phyloP scores from a whole-genome alignment of 2,888 invertebrate genomes.

The Chrysolina haemoptera region DNA sequence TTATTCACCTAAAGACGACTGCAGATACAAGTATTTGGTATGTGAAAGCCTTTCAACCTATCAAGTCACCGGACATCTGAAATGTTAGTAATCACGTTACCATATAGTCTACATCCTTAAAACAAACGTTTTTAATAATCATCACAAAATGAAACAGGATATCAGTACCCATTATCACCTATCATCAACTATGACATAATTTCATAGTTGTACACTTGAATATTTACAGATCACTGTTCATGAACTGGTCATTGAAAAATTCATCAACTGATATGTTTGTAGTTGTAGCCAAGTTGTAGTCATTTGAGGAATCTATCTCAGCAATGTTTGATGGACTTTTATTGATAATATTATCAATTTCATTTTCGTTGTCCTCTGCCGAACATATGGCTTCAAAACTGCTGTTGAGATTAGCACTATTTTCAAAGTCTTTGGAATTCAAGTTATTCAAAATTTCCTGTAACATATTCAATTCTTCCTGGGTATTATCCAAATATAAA shows the following conservation, averaged over 20 bases:
- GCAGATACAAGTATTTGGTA: too few relatives aligned
- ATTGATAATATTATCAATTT: not conserved
- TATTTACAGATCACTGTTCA: not conserved
- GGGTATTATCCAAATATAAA: constrained; percentile 50
- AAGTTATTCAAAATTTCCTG: constrained; percentile 54
- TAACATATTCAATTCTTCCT: constrained; percentile 51
- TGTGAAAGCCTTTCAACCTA: too few relatives aligned
- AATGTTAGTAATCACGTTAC: too few relatives aligned
- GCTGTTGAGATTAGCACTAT: not conserved
- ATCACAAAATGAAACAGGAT: too few relatives aligned
- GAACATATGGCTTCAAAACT: not conserved
- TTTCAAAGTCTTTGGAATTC: constrained; percentile 45
- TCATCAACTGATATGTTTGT: constrained; percentile 32
- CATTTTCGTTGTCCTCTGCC: constrained; percentile 1
- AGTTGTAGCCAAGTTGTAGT: not conserved
- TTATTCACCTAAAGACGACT: too few relatives aligned
- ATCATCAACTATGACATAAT: not conserved
- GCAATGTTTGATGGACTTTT: not conserved
- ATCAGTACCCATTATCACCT: too few relatives aligned
- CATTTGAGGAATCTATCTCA: not conserved
- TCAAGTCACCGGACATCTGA: too few relatives aligned
- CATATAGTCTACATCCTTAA: too few relatives aligned
- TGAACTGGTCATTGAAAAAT: constrained; percentile 33
- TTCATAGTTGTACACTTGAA: not conserved
- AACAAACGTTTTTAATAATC: too few relatives aligned